phyloP scores from a whole-genome alignment of 2,888 invertebrate species.

The Tyria jacobaeae region DNA sequence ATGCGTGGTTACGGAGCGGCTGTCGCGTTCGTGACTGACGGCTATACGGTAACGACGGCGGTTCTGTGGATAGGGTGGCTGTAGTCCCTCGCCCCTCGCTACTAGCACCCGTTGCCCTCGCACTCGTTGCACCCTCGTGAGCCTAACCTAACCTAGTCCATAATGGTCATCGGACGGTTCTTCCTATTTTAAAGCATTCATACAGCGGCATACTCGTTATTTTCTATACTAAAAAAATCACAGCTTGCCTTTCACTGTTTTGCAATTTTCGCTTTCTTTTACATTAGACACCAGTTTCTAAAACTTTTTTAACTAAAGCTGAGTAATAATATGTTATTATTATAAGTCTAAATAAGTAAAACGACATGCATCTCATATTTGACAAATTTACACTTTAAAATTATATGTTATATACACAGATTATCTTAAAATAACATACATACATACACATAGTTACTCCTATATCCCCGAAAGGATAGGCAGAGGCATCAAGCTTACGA shows the following conservation, averaged over 20 bases:
- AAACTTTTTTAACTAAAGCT: neutral
- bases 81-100: constrained; percentile 47
- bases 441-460: too few species aligned
- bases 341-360: neutral
- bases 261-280: neutral
- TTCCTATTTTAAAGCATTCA: constrained; percentile 5
- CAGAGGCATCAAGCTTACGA: too few species aligned
- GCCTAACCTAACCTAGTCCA: constrained; percentile 29
- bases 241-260: neutral
- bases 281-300: neutral
- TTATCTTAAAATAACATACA: too few species aligned
- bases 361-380: neutral
- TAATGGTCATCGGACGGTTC: constrained; percentile 10
- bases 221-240: too few species aligned
- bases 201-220: too few species aligned
- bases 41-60: constrained; percentile 30
- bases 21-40: constrained; percentile 60
- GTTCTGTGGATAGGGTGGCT: constrained; percentile 52
- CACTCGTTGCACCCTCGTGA: constrained; percentile 45
- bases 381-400: too few species aligned
- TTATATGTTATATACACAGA: too few species aligned
- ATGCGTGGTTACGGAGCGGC: constrained; percentile 46
- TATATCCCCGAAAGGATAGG: too few species aligned
- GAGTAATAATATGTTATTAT: neutral
- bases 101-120: constrained; percentile 36